Evolutionary conservation across 1,140 invertebrate genomes (phyloP), one percentile per base, ranked within the genome.

Genomic region (Drosophila rufa): DNA sequence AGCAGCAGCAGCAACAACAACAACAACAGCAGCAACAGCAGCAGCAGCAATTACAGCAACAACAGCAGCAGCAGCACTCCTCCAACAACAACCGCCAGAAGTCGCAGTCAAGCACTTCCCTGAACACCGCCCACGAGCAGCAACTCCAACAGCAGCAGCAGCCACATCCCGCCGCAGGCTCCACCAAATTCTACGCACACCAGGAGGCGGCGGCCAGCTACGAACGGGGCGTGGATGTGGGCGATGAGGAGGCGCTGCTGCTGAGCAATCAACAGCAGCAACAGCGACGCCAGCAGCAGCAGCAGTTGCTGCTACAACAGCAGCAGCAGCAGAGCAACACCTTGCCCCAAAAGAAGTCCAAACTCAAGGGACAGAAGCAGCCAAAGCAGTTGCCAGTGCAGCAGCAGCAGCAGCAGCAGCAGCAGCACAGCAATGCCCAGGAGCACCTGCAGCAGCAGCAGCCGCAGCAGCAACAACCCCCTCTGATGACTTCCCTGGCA

Each of bases 21-120:
- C 46, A 47, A 0, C 46, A 27, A 0, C 25, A 11, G 2, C 47
- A 51, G 0, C 48, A 12, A 0, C 27, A 17, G 55, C 84, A 85
- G 30, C 75, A 82, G 53, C 78, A 79, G 25, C 69, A 73, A 42
- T 71, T 78, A 40, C 81, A 80, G 14, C 76, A 79, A 1, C 36
- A 40, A 11, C 55, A 86, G 62, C 81, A 85, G 15, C 79, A 87
- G 55, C 82, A 87, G 69, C 81, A 86, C 43, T 73, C 48, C 46
- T 91, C 86, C 46, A 89, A 85, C 58, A 92, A 91, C 53, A 92
- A 91, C 75, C 91, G 91, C 15, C 84, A 92, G 48, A 92, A 92
- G 75, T 91, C 91, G 11, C 91, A 92, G 45, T 92, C 91, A 9
- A 92, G 83, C 50, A 91, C 81, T 64, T 92, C 91, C 19, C 58